phyloP scores from a whole-genome alignment of 2,888 invertebrate species.

The Lithophane leautieri region DNA sequence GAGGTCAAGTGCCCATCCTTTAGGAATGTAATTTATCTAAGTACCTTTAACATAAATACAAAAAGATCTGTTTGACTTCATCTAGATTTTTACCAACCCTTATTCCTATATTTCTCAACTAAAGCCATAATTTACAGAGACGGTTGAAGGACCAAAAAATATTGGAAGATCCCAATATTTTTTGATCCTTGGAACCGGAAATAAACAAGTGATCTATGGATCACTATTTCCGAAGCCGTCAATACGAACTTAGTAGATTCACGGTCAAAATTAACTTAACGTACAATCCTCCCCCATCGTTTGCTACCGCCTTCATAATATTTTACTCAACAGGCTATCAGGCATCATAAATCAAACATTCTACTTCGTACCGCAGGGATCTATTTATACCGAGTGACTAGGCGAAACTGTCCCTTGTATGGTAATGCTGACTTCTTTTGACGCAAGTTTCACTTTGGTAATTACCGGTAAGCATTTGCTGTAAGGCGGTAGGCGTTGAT shows the following conservation, averaged over 20 bases:
- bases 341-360: slow-evolving; percentile 83
- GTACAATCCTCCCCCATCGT: slow-evolving; percentile 50
- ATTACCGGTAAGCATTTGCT: slow-evolving; percentile 49
- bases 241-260: slow-evolving; percentile 25
- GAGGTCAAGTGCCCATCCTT: not conserved
- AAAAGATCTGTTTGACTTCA: not conserved
- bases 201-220: slow-evolving; percentile 14
- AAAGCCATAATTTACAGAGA: not conserved
- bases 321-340: slow-evolving; percentile 78
- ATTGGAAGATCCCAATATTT: not conserved
- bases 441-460: slow-evolving; percentile 61
- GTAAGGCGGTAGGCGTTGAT: slow-evolving; percentile 30
- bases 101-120: not conserved
- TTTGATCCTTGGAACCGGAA: slow-evolving; percentile 32
- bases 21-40: not conserved
- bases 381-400: slow-evolving; percentile 83
- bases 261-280: slow-evolving; percentile 45
- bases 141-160: not conserved
- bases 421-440: slow-evolving; percentile 68
- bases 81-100: not conserved
- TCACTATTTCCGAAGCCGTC: slow-evolving; percentile 21
- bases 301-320: slow-evolving; percentile 60
- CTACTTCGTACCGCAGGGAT: slow-evolving; percentile 77
- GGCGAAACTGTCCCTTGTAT: slow-evolving; percentile 70
- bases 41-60: not conserved